phyloP scores from a whole-genome alignment of 2,888 invertebrate genomes.

The Listrodromus nycthemerus region DNA sequence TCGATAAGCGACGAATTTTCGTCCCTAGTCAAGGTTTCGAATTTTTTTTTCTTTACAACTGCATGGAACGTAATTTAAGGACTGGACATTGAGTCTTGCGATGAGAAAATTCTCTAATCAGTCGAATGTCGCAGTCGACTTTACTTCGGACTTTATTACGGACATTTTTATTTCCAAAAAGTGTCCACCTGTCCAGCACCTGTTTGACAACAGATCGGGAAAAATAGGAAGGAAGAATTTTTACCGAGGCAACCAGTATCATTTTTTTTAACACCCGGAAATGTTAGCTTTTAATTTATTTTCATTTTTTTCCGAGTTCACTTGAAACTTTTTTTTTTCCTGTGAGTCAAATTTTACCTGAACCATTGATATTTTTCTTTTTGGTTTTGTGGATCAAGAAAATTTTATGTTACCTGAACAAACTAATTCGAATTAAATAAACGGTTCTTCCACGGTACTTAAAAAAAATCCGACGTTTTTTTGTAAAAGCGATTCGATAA shows the following conservation, averaged over 20 bases:
- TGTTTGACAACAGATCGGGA: neutral
- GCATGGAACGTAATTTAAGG: neutral
- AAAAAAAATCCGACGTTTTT: neutral
- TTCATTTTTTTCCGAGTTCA: neutral
- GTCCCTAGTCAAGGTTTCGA: neutral
- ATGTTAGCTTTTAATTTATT: neutral
- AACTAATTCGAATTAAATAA: too few relatives aligned
- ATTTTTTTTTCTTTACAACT: neutral
- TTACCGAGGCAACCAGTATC: too few relatives aligned
- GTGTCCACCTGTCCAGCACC: neutral
- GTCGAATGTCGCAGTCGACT: neutral
- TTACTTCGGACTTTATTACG: neutral
- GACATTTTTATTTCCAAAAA: neutral
- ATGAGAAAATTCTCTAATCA: neutral
- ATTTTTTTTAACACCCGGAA: neutral
- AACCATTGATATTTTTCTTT: too few relatives aligned
- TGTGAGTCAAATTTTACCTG: too few relatives aligned
- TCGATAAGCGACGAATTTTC: constrained; percentile 46
- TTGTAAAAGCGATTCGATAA: constrained; percentile 36
- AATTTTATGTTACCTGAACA: too few relatives aligned
- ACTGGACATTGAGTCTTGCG: neutral
- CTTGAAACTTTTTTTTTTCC: too few relatives aligned
- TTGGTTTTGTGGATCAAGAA: too few relatives aligned
- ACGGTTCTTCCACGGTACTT: constrained; percentile 4
- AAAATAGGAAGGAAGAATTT: neutral